Evolutionary conservation across 2,797 vertebrate species (phyloP).

Genomic region (Trichosurus vulpecula): DNA sequence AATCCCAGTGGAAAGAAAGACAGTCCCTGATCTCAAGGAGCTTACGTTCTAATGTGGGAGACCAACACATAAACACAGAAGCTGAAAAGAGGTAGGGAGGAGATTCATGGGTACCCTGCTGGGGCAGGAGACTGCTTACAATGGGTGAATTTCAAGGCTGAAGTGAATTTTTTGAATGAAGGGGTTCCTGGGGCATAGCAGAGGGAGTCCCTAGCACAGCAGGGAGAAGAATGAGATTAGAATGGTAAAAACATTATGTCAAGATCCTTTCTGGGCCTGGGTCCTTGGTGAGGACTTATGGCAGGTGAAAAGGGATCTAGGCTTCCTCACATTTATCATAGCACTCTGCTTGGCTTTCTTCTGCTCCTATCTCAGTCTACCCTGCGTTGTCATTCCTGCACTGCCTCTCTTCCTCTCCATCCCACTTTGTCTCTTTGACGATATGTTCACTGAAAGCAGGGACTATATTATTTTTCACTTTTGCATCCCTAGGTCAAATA

Average conservation of each 20-base stretch:
- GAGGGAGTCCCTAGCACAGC: neutral
- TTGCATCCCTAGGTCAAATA: neutral
- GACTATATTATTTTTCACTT: neutral
- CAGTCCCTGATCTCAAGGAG: neutral
- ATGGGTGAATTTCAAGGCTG: neutral
- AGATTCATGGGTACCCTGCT: neutral
- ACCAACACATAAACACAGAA: neutral
- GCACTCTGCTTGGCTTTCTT: neutral
- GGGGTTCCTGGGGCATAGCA: neutral
- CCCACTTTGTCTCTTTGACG: neutral
- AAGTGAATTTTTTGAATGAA: neutral
- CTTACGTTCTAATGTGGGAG: neutral
- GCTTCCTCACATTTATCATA: neutral
- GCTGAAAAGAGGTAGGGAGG: neutral
- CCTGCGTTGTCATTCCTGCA: neutral
- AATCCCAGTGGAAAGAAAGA: neutral
- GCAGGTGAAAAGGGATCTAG: neutral
- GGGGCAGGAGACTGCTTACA: neutral
- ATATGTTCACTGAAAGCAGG: neutral
- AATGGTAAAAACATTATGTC: neutral
- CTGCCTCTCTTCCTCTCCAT: neutral
- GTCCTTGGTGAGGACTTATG: neutral
- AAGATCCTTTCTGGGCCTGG: neutral
- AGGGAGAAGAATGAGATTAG: neutral
- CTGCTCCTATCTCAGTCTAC: neutral